Evolutionary conservation across 1,140 invertebrate species (phyloP).

Genomic region (Trichonephila clavata): DNA sequence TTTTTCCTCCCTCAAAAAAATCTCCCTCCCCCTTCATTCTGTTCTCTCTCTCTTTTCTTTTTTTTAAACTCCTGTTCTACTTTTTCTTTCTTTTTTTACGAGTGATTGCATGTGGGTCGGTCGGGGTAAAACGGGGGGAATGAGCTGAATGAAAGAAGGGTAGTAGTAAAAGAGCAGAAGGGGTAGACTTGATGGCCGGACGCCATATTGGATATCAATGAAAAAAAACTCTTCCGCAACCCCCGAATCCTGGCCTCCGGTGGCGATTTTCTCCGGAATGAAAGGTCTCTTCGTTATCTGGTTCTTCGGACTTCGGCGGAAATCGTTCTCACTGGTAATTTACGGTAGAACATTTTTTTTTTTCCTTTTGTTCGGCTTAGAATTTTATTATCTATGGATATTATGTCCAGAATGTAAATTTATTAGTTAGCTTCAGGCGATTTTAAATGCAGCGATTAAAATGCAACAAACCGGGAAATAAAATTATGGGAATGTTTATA

Average conservation of each 20-base stretch:
- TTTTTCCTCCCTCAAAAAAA: conserved; percentile 18
- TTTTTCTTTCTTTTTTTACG: conserved; percentile 64
- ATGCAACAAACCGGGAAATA: not conserved
- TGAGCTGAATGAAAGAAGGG: conserved; percentile 71
- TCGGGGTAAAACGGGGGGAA: conserved; percentile 75
- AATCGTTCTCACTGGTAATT: conserved; percentile 55
- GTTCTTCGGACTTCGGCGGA: conserved; percentile 48
- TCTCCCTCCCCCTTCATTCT: not conserved
- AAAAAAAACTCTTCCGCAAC: not conserved
- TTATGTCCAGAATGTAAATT: not conserved
- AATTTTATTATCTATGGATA: not conserved
- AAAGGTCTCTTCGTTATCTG: conserved; percentile 69
- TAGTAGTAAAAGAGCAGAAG: conserved; percentile 33
- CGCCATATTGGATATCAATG: conserved; percentile 77
- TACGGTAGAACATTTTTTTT: not conserved
- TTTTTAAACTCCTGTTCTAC: conserved; percentile 43
- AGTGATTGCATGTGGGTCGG: conserved; percentile 75
- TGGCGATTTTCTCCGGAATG: conserved; percentile 64
- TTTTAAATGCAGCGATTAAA: not conserved
- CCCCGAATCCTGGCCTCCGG: conserved; percentile 32
- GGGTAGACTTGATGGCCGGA: conserved; percentile 69
- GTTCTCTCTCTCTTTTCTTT: conserved; percentile 55
- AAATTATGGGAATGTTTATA: no score
- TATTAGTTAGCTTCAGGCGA: not conserved
- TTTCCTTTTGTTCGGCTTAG: not conserved